These are phyloP conservation scores for Amphibalanus amphitrite DNA, from an alignment of 1,140 invertebrate genomes.

Conservation along the genomic window DNA sequence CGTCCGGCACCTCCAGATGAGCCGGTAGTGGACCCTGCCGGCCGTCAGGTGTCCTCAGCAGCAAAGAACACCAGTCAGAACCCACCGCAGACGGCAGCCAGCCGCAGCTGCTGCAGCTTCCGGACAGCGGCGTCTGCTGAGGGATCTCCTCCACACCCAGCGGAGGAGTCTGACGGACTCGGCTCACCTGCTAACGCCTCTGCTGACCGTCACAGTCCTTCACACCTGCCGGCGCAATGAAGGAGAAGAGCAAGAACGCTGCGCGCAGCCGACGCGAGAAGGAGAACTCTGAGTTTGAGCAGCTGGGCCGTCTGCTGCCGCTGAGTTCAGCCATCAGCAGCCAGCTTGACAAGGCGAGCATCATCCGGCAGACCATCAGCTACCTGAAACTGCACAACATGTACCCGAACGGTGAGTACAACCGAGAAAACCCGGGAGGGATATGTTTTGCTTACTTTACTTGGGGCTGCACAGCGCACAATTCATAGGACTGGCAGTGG, in stretches of 20 bases:
- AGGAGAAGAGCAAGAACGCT: slow-evolving; percentile 88
- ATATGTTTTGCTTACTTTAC: too few relatives aligned
- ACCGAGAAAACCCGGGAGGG: too few relatives aligned
- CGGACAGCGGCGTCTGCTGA: too few relatives aligned
- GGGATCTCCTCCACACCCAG: too few relatives aligned
- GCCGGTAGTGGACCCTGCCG: neutral
- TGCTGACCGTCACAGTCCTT: too few relatives aligned
- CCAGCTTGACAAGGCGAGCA: slow-evolving; percentile 80
- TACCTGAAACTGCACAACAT: slow-evolving; percentile 83
- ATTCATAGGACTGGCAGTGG: too few relatives aligned
- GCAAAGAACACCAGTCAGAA: too few relatives aligned
- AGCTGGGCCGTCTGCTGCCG: slow-evolving; percentile 70
- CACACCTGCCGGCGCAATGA: slow-evolving; percentile 46
- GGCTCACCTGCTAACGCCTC: too few relatives aligned
- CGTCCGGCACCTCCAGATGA: neutral
- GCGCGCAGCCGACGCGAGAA: slow-evolving; percentile 73
- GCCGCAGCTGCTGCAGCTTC: too few relatives aligned
- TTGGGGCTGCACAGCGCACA: too few relatives aligned
- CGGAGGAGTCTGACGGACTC: too few relatives aligned
- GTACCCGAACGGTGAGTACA: slow-evolving; percentile 70
- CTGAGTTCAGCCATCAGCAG: slow-evolving; percentile 71
- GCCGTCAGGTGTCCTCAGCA: neutral
- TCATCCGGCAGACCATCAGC: slow-evolving; percentile 75
- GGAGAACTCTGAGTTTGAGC: slow-evolving; percentile 79
- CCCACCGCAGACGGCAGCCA: too few relatives aligned